Conservation (phyloP, 2,113 vertebrate species). For the Phaethornis superciliosus region DNA sequence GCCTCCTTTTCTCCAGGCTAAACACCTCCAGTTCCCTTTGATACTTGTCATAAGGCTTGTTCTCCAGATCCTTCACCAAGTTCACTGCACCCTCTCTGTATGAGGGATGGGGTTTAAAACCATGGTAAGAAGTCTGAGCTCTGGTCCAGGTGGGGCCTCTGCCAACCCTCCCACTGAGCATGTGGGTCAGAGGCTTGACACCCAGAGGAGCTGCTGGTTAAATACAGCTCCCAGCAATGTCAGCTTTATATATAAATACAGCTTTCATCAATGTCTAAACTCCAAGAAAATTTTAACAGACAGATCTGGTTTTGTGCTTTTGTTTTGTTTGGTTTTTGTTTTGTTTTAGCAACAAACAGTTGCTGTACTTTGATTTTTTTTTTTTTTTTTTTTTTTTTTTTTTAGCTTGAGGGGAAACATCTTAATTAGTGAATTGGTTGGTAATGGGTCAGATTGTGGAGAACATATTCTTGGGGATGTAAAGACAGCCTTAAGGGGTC, state of each 20-base stretch:
- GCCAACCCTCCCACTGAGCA: accelerated
- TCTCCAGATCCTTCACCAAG: no score
- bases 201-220: background rate
- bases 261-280: background rate
- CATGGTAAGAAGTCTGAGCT: background rate
- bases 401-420: background rate
- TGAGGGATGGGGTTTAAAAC: background rate
- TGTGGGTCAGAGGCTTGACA: background rate
- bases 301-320: background rate
- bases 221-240: background rate
- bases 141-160: background rate
- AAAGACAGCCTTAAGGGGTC: background rate
- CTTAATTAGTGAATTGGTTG: background rate
- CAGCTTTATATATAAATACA: no score
- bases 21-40: no score
- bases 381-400: background rate
- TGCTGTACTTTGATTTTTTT: background rate
- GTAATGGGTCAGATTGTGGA: background rate
- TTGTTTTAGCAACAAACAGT: background rate
- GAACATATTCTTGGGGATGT: background rate
- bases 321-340: no score
- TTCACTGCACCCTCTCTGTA: accelerated
- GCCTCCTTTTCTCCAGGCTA: no score
- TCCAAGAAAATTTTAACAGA: background rate
- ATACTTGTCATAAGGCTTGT: no score